Base-by-base conservation (phyloP, 2,113 vertebrate genomes). In the Paratilapia polleni region DNA sequence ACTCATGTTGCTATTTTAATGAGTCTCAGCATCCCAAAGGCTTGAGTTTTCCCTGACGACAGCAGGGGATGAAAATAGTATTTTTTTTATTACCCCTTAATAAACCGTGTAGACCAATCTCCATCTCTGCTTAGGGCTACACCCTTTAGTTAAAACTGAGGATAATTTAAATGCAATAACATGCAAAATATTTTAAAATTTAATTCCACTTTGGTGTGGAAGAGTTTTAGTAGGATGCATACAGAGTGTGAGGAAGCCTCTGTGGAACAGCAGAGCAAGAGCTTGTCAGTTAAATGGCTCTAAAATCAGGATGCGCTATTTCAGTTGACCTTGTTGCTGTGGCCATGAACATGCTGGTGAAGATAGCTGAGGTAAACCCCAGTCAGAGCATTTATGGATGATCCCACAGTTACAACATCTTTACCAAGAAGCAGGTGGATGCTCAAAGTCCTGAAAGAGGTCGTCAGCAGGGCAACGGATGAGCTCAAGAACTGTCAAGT, bases 41-140 rank as follows among this genome's bases (percentile, higher is more conserved):
- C 49, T 52, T 19, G 19, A 54, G 26, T 73, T 54, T 73, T 31
- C 19, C 47, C 31, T 52, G 26, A 73, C 68, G 54, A 31, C 43
- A 73, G 17, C 26, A 31, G 17, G 31, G 11, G 26, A 11, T 8
- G 17, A 54, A 73, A 54, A n/a, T 70, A 52, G 2, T 70, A 52
- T 26, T 70, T 70, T 70, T 52, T 70, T 70, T 52, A 13, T 70
- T 52, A 70, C 66, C 43, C 15, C 41, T 66, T 43, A 66, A 24
- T 43, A 7, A 41, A 6, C 17, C 0, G 6, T n/a, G 26, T 12
- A 73, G 47, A 14, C 13, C 26, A 54, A 73, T 47, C 26, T 34
- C 6, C 26, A n/a, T 24, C 11, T 34, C 11, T 0, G 3, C 6
- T 31, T 43, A 54, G 47, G 2, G 26, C 26, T 52, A 4, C 31